Base-by-base conservation (phyloP, 2,888 invertebrate species). In the Atrina japonica region DNA sequence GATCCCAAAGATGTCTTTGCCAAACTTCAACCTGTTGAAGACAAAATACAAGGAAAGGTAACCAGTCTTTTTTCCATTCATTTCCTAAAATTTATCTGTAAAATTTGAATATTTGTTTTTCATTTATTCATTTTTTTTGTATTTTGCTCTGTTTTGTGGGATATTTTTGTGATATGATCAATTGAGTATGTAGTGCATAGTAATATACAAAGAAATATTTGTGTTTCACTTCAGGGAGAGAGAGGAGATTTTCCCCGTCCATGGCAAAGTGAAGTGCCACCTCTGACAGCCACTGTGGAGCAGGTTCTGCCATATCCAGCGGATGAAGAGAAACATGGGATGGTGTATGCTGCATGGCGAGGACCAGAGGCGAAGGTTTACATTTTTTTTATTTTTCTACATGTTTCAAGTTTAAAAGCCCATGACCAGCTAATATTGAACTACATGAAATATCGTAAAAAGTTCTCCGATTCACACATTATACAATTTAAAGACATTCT, bases 311-410 rank as follows among this genome's bases (percentile, higher is more conserved):
- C 92, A 72, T 97, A 95, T 92, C 95, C 96, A 0, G 94, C 95
- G n/a, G 96, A 96, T 88, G 89, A 89, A 56, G 90, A 90, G 55
- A 94, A 94, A 76, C 94, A 94, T 90, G 96, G 96, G 11, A 92
- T 96, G 88, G 95, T 95, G 64, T 89, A 93, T 72, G 93, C 95
- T 70, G 95, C 94, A 0, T 97, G 96, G 95, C 92, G 96, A 73
- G 96, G 96, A 2, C 96, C 97, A 0, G 93, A 93, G 0, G 93
- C 88, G 6, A 83, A 85, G 83, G 89, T 23, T 58, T 6, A 21
- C 21, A 9, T 25, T 40, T 59, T 18, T 35, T 9, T 56, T 29
- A 16, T 41, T 41, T 41, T 41, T 16, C 41, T 41, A 16, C 41
- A 14, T 41, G 11, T 41, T 41, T 16, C 11, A 11, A 11, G 16